These are phyloP conservation scores for Dendrolimus pini DNA, from an alignment of 2,888 invertebrate genomes.

Conservation along the genomic window DNA sequence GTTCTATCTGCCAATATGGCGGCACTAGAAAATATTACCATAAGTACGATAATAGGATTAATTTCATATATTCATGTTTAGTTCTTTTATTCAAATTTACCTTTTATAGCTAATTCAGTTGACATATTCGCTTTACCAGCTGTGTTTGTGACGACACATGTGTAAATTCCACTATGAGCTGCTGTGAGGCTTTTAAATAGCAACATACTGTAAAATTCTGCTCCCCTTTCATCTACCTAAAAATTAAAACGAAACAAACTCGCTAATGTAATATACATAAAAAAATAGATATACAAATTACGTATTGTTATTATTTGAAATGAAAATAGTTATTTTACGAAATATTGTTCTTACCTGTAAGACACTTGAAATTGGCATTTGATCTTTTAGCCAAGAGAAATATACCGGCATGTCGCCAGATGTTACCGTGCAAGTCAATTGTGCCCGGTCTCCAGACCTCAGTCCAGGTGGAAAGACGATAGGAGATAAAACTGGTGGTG, in stretches of 20 bases:
- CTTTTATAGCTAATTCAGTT: slow-evolving; percentile 83
- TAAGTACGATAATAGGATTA: no score
- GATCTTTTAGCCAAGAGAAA: slow-evolving; percentile 81
- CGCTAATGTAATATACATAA: background rate
- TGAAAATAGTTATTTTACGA: no score
- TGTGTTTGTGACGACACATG: slow-evolving; percentile 83
- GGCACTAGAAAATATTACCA: slow-evolving; percentile 75
- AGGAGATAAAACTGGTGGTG: slow-evolving; percentile 90
- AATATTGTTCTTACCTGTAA: slow-evolving; percentile 70
- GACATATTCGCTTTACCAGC: slow-evolving; percentile 85
- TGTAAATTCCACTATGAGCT: slow-evolving; percentile 82
- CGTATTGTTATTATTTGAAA: no score
- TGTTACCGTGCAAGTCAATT: slow-evolving; percentile 89
- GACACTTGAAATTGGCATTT: slow-evolving; percentile 77
- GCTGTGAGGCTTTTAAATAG: slow-evolving; percentile 83
- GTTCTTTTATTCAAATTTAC: slow-evolving; percentile 41
- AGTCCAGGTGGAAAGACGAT: slow-evolving; percentile 89
- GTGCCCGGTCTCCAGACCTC: slow-evolving; percentile 85
- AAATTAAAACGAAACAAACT: slow-evolving; percentile 9
- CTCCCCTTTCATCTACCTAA: slow-evolving; percentile 81
- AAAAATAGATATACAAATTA: no score
- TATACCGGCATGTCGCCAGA: slow-evolving; percentile 82
- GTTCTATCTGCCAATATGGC: slow-evolving; percentile 86
- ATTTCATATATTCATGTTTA: no score
- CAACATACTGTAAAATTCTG: slow-evolving; percentile 83